These are phyloP conservation scores for Luscinia luscinia DNA, from an alignment of 2,797 vertebrate genomes.

Conservation along the genomic window DNA sequence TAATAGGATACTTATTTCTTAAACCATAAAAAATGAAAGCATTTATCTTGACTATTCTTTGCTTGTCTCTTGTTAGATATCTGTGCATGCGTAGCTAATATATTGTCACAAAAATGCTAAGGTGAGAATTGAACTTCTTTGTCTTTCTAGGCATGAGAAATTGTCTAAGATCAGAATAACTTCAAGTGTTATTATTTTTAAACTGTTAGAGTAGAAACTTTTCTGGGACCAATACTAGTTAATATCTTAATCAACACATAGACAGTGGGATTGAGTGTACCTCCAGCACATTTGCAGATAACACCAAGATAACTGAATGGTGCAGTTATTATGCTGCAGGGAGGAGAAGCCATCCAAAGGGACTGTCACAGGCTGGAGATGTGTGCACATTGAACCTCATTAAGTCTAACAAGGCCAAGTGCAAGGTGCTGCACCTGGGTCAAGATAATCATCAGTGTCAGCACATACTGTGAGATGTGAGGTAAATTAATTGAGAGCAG, in stretches of 20 bases:
- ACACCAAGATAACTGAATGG: neutral
- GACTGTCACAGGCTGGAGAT: neutral
- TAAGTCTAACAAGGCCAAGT: neutral
- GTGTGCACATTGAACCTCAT: fast-evolving
- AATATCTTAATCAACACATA: neutral
- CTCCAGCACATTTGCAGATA: neutral
- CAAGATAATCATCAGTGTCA: neutral
- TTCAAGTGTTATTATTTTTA: neutral
- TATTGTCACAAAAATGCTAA: neutral
- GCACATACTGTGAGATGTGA: neutral
- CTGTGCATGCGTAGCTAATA: neutral
- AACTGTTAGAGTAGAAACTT: neutral
- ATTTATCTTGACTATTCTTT: neutral
- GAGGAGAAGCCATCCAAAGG: neutral
- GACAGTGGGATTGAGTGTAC: neutral
- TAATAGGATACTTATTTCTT: neutral
- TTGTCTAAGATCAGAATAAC: neutral
- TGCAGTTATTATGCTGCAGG: neutral
- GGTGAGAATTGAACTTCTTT: neutral
- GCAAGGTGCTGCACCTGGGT: neutral
- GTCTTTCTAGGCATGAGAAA: neutral
- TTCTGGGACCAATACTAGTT: neutral
- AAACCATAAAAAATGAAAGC: neutral
- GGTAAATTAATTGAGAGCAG: neutral
- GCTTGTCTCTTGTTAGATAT: neutral